Conservation (phyloP, 2,797 vertebrate species). For the Chelmon rostratus region DNA sequence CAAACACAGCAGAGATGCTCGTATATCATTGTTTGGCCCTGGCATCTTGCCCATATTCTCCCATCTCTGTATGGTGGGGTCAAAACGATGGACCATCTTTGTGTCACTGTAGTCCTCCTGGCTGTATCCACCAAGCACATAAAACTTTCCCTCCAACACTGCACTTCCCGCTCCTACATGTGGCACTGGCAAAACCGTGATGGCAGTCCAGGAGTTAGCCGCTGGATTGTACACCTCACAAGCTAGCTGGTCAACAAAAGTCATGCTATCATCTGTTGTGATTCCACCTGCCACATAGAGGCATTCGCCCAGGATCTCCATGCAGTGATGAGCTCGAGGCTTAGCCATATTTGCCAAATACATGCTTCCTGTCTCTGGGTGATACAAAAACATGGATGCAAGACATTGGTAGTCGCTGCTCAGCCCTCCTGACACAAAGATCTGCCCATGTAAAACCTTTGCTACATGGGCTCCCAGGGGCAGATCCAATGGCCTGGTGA, state of each 20-base stretch:
- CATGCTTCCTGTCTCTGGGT: slow-evolving; percentile 78
- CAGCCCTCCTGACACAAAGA: slow-evolving; percentile 85
- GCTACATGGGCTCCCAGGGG: slow-evolving; percentile 79
- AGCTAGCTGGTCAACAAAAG: slow-evolving; percentile 68
- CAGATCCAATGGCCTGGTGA: slow-evolving; percentile 72
- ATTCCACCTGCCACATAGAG: slow-evolving; percentile 84
- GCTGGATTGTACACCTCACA: slow-evolving; percentile 82
- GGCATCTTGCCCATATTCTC: slow-evolving; percentile 84
- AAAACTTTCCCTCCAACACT: slow-evolving; percentile 83
- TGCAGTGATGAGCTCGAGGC: slow-evolving; percentile 84
- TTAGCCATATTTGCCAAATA: slow-evolving; percentile 78
- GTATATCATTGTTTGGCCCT: slow-evolving; percentile 83
- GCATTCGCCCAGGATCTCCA: slow-evolving; percentile 76
- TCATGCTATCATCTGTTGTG: slow-evolving; percentile 36
- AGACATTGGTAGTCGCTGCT: slow-evolving; percentile 73
- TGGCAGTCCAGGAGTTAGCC: slow-evolving; percentile 75
- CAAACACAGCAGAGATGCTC: slow-evolving; percentile 77
- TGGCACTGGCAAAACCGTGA: slow-evolving; percentile 74
- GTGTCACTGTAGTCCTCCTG: slow-evolving; percentile 83
- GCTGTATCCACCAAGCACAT: slow-evolving; percentile 85
- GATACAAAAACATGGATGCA: slow-evolving; percentile 78
- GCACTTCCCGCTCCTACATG: slow-evolving; percentile 84
- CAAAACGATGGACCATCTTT: slow-evolving; percentile 80
- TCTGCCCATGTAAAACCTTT: slow-evolving; percentile 67
- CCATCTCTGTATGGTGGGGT: slow-evolving; percentile 76